Conservation (phyloP, 2,888 invertebrate genomes). For the Ceraclea dissimilis region DNA sequence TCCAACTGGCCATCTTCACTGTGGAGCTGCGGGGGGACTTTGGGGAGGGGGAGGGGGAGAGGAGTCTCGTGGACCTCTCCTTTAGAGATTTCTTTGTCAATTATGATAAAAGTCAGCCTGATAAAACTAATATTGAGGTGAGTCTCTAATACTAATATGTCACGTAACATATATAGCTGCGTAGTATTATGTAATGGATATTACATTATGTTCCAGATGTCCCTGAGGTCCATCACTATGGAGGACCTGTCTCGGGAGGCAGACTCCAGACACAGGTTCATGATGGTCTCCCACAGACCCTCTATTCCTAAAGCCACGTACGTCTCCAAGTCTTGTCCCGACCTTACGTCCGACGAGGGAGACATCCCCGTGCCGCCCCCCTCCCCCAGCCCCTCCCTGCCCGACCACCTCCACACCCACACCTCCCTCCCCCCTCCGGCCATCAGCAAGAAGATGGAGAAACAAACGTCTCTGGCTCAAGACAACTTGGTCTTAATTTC, state of each 20-base stretch:
- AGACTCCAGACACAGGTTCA: constrained; percentile 72
- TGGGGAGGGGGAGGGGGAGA: constrained; percentile 57
- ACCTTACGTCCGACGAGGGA: constrained; percentile 41
- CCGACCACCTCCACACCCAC: constrained; percentile 38
- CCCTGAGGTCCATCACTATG: constrained; percentile 79
- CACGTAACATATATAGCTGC: not conserved
- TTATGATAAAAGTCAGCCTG: constrained; percentile 59
- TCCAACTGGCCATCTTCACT: constrained; percentile 67
- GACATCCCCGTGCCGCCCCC: not conserved
- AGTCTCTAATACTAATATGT: constrained; percentile 2
- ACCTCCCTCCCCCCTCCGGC: not conserved
- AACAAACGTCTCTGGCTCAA: constrained; percentile 33
- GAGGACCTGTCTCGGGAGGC: constrained; percentile 78
- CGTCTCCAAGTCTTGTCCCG: constrained; percentile 76
- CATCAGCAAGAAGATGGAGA: constrained; percentile 10
- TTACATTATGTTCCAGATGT: constrained; percentile 46
- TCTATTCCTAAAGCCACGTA: constrained; percentile 46
- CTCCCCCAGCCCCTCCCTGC: constrained; percentile 42
- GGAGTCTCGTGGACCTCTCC: constrained; percentile 76
- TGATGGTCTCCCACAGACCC: constrained; percentile 67
- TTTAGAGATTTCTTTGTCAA: constrained; percentile 75
- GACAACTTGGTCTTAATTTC: constrained; percentile 70
- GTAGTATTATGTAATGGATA: not conserved
- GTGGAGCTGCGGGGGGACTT: constrained; percentile 68
- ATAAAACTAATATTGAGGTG: constrained; percentile 66